A percentile compares a stretch with the other conserved stretches of the same genome.
phyloP scores from a whole-genome alignment of 1,140 invertebrate species.

The Meteorus sp. region DNA sequence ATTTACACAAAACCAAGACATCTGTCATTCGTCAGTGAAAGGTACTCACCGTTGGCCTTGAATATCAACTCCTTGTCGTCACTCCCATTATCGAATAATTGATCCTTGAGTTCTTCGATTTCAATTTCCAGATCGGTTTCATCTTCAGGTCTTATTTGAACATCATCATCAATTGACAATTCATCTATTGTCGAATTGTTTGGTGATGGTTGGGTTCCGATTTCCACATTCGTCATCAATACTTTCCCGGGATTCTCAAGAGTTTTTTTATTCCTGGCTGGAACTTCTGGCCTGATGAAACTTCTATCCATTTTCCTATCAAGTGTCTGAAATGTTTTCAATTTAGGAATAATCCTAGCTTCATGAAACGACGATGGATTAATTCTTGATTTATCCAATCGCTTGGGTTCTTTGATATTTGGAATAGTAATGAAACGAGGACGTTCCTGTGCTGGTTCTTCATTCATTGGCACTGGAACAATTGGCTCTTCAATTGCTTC shows the following conservation, averaged over 20 bases:
- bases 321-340: slow-evolving; percentile 30
- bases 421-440: slow-evolving; percentile 53
- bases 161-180: background rate
- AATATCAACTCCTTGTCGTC: slow-evolving; percentile 51
- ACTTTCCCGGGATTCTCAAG: background rate
- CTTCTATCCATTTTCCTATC: slow-evolving; percentile 42
- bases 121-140: slow-evolving; percentile 39
- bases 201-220: background rate
- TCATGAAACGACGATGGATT: slow-evolving; percentile 31
- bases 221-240: background rate
- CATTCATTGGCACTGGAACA: too few relatives aligned
- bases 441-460: slow-evolving; percentile 25
- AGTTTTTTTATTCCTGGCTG: slow-evolving; percentile 23
- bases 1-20: background rate
- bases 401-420: slow-evolving; percentile 50
- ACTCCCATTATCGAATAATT: slow-evolving; percentile 39
- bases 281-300: slow-evolving; percentile 25
- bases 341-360: slow-evolving; percentile 34
- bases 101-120: slow-evolving; percentile 39
- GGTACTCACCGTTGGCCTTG: slow-evolving; percentile 47
- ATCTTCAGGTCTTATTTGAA: slow-evolving; percentile 22
- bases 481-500: slow-evolving; percentile 29
- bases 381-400: slow-evolving; percentile 22
- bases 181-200: background rate
- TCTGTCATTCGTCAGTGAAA: background rate